Evolutionary conservation across 2,888 invertebrate species (phyloP).

Genomic region (Calameuta idolon): DNA sequence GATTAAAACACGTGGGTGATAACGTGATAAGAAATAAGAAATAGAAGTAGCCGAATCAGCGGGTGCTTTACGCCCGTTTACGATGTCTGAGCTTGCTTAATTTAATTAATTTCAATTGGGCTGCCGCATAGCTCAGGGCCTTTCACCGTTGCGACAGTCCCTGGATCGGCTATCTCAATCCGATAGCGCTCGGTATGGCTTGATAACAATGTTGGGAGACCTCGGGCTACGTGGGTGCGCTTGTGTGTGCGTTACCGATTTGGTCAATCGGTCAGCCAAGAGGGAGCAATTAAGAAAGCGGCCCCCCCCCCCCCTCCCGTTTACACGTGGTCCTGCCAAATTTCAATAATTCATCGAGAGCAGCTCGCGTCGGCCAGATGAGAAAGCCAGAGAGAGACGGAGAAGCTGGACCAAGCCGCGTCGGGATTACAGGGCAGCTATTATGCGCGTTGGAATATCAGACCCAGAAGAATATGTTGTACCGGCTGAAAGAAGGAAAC

Average conservation of each 20-base stretch:
- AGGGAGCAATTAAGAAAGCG: too few relatives aligned
- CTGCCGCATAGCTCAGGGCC: constrained; percentile 30
- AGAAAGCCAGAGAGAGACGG: background rate
- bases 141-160: constrained; percentile 59
- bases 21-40: background rate
- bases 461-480: background rate
- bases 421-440: background rate
- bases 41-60: background rate
- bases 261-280: constrained; percentile 7
- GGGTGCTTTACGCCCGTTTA: background rate
- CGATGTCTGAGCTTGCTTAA: constrained; percentile 13
- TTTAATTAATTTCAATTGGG: constrained; percentile 41
- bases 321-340: constrained; percentile 44
- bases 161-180: constrained; percentile 42
- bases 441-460: background rate
- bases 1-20: background rate
- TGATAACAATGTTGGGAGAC: constrained; percentile 54
- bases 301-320: background rate
- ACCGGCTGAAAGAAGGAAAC: background rate
- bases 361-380: constrained; percentile 11
- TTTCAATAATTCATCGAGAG: constrained; percentile 47
- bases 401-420: background rate
- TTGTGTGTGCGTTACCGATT: background rate
- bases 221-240: constrained; percentile 45
- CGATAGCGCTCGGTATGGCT: constrained; percentile 40